Percentiles rank a stretch among this genome's conserved stretches.
Conservation (phyloP, 2,113 vertebrate genomes). For the human region DNA sequence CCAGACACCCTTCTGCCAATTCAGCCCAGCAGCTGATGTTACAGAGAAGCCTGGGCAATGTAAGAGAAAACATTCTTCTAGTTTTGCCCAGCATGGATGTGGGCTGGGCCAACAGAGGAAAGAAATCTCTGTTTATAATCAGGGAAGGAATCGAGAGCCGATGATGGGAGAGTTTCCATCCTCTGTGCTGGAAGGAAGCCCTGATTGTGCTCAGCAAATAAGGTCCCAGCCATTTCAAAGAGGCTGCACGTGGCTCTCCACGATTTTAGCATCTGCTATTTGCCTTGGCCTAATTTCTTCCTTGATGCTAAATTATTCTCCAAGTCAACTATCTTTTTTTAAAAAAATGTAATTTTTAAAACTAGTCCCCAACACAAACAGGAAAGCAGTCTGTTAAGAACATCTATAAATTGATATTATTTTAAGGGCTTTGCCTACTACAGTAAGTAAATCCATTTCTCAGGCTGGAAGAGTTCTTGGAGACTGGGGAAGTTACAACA, state of each 20-base stretch:
- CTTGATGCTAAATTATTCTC: slow-evolving; percentile 29
- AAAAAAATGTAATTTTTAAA: neutral
- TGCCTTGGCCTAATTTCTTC: neutral
- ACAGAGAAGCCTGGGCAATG: slow-evolving; percentile 63
- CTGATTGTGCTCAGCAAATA: neutral
- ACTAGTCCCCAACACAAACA: neutral
- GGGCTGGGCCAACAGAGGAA: slow-evolving; percentile 24
- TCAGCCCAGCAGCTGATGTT: slow-evolving; percentile 60
- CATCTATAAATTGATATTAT: accelerated
- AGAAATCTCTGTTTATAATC: slow-evolving; percentile 46
- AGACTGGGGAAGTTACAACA: neutral
- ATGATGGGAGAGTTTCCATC: slow-evolving; percentile 46
- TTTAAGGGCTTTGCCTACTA: neutral
- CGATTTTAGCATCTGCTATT: neutral
- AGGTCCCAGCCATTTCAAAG: neutral
- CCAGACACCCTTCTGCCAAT: slow-evolving; percentile 15
- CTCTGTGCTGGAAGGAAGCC: slow-evolving; percentile 22
- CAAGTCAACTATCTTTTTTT: neutral
- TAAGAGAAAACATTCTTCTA: slow-evolving; percentile 73
- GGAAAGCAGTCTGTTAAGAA: neutral
- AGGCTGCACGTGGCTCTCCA: neutral
- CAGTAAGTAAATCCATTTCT: neutral
- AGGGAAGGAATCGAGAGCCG: slow-evolving; percentile 58
- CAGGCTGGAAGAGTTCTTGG: neutral
- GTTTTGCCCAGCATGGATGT: slow-evolving; percentile 51